Evolutionary conservation across 2,888 invertebrate genomes (phyloP), one percentile per base, ranked within the genome.

Genomic region (Enchytraeus crypticus): DNA sequence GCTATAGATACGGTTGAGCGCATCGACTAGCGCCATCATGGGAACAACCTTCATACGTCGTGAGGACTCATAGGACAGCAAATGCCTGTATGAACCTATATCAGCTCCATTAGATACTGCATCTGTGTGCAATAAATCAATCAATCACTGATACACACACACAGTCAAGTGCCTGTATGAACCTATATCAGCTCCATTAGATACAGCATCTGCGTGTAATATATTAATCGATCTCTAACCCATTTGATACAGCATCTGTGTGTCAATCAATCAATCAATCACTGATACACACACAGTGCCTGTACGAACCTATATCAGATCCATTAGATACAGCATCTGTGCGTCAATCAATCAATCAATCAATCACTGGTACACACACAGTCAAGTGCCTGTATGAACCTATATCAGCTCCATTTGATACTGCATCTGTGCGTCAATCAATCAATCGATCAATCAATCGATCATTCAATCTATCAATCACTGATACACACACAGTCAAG

Each of bases 341-440:
- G n/a, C n/a, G n/a, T n/a, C 29, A 96, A 83, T n/a, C n/a, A n/a
- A n/a, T n/a, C n/a, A n/a, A n/a, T n/a, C n/a, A n/a, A n/a, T n/a
- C n/a, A n/a, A n/a, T n/a, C n/a, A n/a, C n/a, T n/a, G 86, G 87
- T 81, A 97, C 95, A 76, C 96, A 98, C 68, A 86, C 84, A 59
- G 84, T 81, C 61, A 97, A 81, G 81, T 88, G 86, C 23, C 81
- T 81, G 29, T 85, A 77, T 68, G 87, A 84, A 5, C 87, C 90
- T 87, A 54, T 14, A n/a, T n/a, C n/a, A n/a, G n/a, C n/a, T n/a
- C n/a, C 87, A 79, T 97, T 93, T 3, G 93, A 85, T 0, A 88
- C 87, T 18, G 89, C 78, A 85, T 93, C 88, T 0, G 89, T 88
- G 0, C 95, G 91, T n/a, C 29, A 96, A 83, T 77, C 93, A 93